Evolutionary conservation across 2,113 vertebrate species (phyloP), one percentile per base, ranked within the genome.

Genomic region (Pollachius pollachius): DNA sequence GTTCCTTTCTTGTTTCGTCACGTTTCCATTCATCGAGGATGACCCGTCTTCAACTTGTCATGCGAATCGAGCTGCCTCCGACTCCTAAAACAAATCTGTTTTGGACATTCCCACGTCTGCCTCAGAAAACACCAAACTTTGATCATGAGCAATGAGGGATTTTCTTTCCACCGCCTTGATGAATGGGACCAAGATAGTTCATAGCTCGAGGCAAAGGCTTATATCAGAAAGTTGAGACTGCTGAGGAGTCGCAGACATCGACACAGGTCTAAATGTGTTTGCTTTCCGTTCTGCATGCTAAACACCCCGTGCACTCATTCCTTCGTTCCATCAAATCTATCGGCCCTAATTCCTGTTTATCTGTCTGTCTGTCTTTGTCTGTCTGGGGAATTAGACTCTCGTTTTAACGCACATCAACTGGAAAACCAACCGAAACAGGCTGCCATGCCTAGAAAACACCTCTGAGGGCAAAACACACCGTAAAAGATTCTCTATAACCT

Each of bases 71-170:
- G 9, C 54, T 13, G 54, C 7, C 84, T 85, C 79, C 74, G 70
- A 77, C 78, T 76, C 23, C 52, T 71, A 74, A 84, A 87, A 81
- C 78, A 84, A 85, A 89, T 89, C 82, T 65, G 23, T 34, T 68
- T 64, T 72, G 80, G 85, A 87, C 76, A 23, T 63, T 76, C 37
- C 30, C 61, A 52, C 69, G 75, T 88, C 83, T 85, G 73, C 76
- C 81, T 68, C 62, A 80, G 77, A 85, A 85, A 88, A 84, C 85
- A 84, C 75, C 73, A 82, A 85, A 84, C 85, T 90, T 89, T 89
- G 84, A 89, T 89, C 85, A 87, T 78, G 59, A 81, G 82, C 80
- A 89, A 89, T 86, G 84, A 87, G 81, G 72, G 71, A 1, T 75
- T 80, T 79, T 78, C 61, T 57, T 64, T 23, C 34, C 67, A 52